Conservation (phyloP, 2,888 invertebrate species). For the Cryptocheilus praepositus region DNA sequence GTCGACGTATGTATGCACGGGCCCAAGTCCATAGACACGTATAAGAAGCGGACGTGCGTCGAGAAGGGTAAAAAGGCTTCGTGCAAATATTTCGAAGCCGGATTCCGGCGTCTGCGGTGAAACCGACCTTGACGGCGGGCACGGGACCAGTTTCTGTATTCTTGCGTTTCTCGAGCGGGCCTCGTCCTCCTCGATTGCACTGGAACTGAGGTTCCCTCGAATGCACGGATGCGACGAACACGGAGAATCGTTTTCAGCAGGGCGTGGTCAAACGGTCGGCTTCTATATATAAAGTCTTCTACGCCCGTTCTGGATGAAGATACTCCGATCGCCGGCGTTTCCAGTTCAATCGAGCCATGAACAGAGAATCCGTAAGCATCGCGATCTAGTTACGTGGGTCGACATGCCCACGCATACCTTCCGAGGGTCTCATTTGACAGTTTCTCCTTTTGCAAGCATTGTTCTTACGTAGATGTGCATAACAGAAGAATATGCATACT, state of each 20-base stretch:
- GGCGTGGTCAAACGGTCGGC: constrained; percentile 45
- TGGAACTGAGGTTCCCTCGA: constrained; percentile 4
- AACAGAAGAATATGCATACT: too few species aligned
- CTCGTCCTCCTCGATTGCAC: constrained; percentile 8
- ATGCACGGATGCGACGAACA: constrained; percentile 1
- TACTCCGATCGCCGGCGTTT: constrained; percentile 11
- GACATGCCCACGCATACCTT: too few species aligned
- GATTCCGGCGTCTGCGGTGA: constrained; percentile 28
- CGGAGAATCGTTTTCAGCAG: constrained; percentile 38
- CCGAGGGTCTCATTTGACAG: too few species aligned
- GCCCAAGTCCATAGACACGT: too few species aligned
- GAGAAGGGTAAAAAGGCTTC: constrained; percentile 10
- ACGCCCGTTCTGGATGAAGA: constrained; percentile 13
- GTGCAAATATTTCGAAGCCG: constrained; percentile 35
- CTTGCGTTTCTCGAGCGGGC: not conserved
- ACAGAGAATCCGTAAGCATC: constrained; percentile 53
- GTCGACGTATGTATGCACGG: too few species aligned
- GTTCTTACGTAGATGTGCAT: too few species aligned
- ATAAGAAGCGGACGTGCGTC: too few species aligned
- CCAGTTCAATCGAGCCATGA: constrained; percentile 47
- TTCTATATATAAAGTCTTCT: constrained; percentile 55
- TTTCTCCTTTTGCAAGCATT: too few species aligned
- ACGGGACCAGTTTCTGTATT: constrained; percentile 38
- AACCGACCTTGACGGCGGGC: constrained; percentile 37
- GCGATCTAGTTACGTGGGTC: constrained; percentile 13